A percentile compares a stretch with the other conserved stretches of the same genome.
phyloP scores from a whole-genome alignment of 2,888 invertebrate species.

The Marasmarcha lunaedactyla region DNA sequence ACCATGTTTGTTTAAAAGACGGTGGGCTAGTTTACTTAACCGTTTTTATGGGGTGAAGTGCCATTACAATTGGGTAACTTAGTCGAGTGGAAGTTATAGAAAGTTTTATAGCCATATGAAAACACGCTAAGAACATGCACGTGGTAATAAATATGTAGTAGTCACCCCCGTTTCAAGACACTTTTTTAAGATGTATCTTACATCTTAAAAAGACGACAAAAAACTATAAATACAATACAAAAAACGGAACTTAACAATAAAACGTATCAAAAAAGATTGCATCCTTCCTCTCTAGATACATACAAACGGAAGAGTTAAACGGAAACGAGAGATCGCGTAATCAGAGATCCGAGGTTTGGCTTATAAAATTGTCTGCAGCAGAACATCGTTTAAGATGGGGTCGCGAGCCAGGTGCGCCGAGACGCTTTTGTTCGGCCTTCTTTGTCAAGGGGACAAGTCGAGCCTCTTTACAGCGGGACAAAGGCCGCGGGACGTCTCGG shows the following conservation, averaged over 20 bases:
- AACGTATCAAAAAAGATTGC: constrained; percentile 7
- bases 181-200: no score
- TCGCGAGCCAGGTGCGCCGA: constrained; percentile 54
- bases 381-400: constrained; percentile 42
- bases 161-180: background rate
- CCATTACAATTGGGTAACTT: background rate
- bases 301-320: constrained; percentile 27
- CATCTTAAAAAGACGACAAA: no score
- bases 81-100: no score
- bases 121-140: no score
- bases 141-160: background rate
- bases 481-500: constrained; percentile 61
- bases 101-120: no score
- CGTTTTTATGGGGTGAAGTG: background rate
- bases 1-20: background rate
- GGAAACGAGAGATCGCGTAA: constrained; percentile 30
- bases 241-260: background rate
- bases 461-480: constrained; percentile 35
- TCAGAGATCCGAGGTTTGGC: constrained; percentile 22
- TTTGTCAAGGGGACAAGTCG: constrained; percentile 21
- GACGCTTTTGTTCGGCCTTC: constrained; percentile 40
- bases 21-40: no score
- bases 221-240: background rate
- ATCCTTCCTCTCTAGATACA: constrained; percentile 17
- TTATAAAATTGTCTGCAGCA: constrained; percentile 15